phyloP scores from a whole-genome alignment of 2,113 vertebrate species.

The Arothron firmamentum region DNA sequence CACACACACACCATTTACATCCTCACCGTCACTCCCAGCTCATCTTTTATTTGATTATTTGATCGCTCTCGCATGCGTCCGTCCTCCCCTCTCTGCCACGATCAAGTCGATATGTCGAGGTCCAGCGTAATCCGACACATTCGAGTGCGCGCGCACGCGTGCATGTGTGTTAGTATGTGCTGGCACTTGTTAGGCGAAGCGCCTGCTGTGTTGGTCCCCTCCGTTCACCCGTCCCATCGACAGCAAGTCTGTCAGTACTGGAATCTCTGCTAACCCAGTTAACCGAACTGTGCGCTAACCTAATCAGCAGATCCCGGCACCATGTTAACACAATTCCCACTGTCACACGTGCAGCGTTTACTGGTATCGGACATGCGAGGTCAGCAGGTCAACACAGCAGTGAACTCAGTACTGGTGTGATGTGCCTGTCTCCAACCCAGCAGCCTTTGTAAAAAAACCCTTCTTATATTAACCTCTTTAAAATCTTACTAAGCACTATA shows the following conservation, averaged over 20 bases:
- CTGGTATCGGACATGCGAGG: conserved; percentile 18
- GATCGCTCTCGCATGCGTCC: background rate
- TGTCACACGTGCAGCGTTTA: conserved; percentile 7
- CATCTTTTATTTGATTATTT: conserved; percentile 2
- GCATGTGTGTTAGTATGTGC: conserved; percentile 19
- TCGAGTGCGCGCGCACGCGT: background rate
- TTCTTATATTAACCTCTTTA: no score
- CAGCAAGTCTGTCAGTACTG: conserved; percentile 39
- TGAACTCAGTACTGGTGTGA: conserved; percentile 19
- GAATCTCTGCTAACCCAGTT: conserved; percentile 61
- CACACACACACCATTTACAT: conserved; percentile 13
- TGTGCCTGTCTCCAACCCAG: conserved; percentile 17
- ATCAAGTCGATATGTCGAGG: background rate
- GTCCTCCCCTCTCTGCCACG: conserved; percentile 6
- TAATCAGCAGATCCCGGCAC: conserved; percentile 43
- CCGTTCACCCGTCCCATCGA: conserved; percentile 54
- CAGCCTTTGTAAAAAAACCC: conserved; percentile 20
- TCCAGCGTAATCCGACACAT: conserved; percentile 2
- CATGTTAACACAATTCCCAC: conserved; percentile 37
- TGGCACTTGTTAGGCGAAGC: conserved; percentile 46
- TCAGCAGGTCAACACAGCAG: conserved; percentile 28
- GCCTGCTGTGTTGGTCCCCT: conserved; percentile 52
- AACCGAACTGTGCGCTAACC: conserved; percentile 36
- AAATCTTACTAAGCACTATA: no score
- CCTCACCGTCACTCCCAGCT: background rate